Conservation (phyloP, 2,888 invertebrate species). For the Neoaliturus tenellus region DNA sequence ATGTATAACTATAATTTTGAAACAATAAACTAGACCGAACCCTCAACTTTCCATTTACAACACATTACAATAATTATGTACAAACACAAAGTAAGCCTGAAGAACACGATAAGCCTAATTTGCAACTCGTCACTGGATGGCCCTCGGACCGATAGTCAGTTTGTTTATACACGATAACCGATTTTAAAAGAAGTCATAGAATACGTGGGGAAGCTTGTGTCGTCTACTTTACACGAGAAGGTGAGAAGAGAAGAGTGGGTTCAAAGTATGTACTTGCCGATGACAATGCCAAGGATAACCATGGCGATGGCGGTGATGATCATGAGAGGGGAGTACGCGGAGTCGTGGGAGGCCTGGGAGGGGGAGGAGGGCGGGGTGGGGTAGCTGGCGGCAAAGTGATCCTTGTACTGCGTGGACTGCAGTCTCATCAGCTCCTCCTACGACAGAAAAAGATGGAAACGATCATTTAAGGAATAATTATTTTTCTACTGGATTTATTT, state of each 20-base stretch:
- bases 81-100: constrained; percentile 53
- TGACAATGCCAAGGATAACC: constrained; percentile 83
- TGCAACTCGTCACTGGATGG: constrained; percentile 19
- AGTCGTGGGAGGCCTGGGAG: constrained; percentile 73
- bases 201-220: constrained; percentile 50
- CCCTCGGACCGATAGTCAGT: constrained; percentile 37
- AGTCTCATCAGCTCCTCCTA: constrained; percentile 81
- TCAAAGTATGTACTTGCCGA: constrained; percentile 91
- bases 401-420: constrained; percentile 72
- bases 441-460: constrained; percentile 60
- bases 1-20: constrained; percentile 15
- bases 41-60: constrained; percentile 58
- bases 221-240: constrained; percentile 52
- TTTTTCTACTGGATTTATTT: too few species aligned
- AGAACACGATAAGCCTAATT: constrained; percentile 49
- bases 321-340: constrained; percentile 35
- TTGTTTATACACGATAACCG: constrained; percentile 48
- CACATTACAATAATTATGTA: constrained; percentile 57
- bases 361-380: constrained; percentile 76
- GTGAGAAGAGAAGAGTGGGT: constrained; percentile 69
- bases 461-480: too few species aligned
- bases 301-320: constrained; percentile 76
- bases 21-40: constrained; percentile 49
- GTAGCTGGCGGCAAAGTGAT: constrained; percentile 68
- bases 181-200: constrained; percentile 49